Percentiles rank a stretch among this genome's conserved stretches.
phyloP scores from a whole-genome alignment of 2,797 vertebrate species.

The Pseudopleuronectes americanus region DNA sequence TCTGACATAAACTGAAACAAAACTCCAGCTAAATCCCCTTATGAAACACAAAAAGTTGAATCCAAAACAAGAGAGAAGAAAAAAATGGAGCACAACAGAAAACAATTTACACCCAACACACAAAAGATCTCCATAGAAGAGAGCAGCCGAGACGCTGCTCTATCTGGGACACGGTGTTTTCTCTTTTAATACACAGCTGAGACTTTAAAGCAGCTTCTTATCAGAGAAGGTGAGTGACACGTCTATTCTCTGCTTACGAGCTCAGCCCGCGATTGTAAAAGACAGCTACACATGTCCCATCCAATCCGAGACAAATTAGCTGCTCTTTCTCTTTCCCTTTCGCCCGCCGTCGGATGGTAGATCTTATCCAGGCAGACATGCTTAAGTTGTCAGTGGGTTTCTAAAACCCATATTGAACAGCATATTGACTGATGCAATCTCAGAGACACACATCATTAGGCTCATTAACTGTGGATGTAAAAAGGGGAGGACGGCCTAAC shows the following conservation, averaged over 20 bases:
- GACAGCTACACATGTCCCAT: conserved; percentile 81
- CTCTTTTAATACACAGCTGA: conserved; percentile 53
- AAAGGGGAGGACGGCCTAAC: conserved; percentile 76
- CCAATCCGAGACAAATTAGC: conserved; percentile 78
- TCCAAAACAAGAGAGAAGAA: conserved; percentile 25
- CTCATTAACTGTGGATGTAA: conserved; percentile 79
- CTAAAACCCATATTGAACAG: conserved; percentile 80
- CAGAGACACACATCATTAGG: conserved; percentile 83
- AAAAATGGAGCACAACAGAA: conserved; percentile 16
- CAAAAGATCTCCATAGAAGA: conserved; percentile 34
- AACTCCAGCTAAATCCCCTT: conserved; percentile 27
- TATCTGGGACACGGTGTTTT: conserved; percentile 56
- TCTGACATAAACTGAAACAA: conserved; percentile 47
- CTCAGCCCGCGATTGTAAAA: conserved; percentile 71
- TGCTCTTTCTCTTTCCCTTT: conserved; percentile 65
- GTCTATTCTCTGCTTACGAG: conserved; percentile 78
- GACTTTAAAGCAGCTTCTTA: conserved; percentile 73
- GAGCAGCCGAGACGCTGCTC: conserved; percentile 9
- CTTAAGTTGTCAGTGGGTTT: conserved; percentile 81
- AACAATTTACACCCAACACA: conserved; percentile 35
- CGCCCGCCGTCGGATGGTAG: conserved; percentile 62
- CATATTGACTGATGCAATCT: conserved; percentile 84
- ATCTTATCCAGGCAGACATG: conserved; percentile 81
- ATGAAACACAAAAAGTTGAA: conserved; percentile 33
- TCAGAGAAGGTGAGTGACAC: conserved; percentile 72